A percentile compares a stretch with the other conserved stretches of the same genome.
Evolutionary conservation across 2,888 invertebrate genomes (phyloP).

Genomic region (Catonia carolina): DNA sequence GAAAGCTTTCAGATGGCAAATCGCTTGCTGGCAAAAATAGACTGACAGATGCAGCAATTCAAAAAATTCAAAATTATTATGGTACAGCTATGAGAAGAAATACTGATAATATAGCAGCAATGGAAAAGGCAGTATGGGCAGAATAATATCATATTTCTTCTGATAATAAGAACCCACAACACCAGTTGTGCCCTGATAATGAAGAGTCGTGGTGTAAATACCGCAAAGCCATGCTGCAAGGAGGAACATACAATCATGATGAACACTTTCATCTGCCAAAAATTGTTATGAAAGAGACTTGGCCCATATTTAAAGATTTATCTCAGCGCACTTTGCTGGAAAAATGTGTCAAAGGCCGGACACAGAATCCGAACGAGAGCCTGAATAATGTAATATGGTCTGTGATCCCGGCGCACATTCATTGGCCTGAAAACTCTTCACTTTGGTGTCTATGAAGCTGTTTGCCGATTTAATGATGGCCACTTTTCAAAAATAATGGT

Average conservation of each 20-base stretch:
- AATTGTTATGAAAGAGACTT: conserved; percentile 21
- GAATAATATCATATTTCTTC: conserved; percentile 32
- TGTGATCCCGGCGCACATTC: neutral
- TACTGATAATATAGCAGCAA: conserved; percentile 28
- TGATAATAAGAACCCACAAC: conserved; percentile 31
- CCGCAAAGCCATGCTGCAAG: conserved; percentile 2
- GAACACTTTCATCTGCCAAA: conserved; percentile 20
- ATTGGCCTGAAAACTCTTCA: neutral
- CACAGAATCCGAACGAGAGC: conserved; percentile 16
- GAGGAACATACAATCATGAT: conserved; percentile 13
- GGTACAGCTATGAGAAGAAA: conserved; percentile 26
- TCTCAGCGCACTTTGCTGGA: conserved; percentile 21
- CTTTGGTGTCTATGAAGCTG: conserved; percentile 1
- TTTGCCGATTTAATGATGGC: neutral
- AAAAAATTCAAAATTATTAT: neutral
- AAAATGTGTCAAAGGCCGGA: conserved; percentile 22
- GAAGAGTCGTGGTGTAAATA: conserved; percentile 32
- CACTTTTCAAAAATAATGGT: neutral
- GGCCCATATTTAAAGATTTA: conserved; percentile 26
- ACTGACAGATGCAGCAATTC: neutral
- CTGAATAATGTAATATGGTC: conserved; percentile 5
- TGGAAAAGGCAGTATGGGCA: conserved; percentile 34
- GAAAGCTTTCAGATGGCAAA: neutral
- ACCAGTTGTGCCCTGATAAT: conserved; percentile 32
- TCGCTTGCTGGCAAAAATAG: neutral